Conservation (phyloP, 2,113 vertebrate genomes). For the Hemiprocne comata region DNA sequence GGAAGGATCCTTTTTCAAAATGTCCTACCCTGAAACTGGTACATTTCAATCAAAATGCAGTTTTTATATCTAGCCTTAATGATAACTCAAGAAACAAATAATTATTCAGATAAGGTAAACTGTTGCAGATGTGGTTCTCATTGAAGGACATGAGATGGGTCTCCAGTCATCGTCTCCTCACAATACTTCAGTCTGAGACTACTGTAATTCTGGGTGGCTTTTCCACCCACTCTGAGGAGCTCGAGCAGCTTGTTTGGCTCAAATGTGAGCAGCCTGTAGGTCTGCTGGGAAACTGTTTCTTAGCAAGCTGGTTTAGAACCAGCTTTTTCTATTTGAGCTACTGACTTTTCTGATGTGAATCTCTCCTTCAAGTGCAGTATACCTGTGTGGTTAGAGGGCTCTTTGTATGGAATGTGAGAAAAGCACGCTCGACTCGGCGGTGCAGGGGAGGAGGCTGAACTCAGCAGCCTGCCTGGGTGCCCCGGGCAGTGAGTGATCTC, state of each 20-base stretch:
- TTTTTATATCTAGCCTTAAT: background rate
- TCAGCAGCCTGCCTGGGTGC: background rate
- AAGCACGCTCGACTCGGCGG: background rate
- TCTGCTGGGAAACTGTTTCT: background rate
- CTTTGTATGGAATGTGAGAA: background rate
- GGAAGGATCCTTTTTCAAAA: background rate
- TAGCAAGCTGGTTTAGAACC: background rate
- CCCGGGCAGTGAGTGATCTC: too few species aligned
- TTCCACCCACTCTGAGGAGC: background rate
- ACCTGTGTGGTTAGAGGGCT: background rate
- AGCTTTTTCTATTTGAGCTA: background rate
- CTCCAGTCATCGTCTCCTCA: background rate
- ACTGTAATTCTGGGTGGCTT: background rate
- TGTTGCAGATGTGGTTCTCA: constrained; percentile 8
- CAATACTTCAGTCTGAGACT: background rate
- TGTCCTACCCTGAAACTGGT: background rate
- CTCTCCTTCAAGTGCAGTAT: background rate
- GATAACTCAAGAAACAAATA: background rate
- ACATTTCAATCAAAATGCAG: background rate
- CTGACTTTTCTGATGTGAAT: background rate
- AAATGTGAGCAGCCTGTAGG: background rate
- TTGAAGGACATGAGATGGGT: background rate
- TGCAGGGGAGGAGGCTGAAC: background rate
- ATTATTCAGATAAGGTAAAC: background rate
- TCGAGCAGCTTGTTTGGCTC: background rate